Evolutionary conservation across 2,888 invertebrate species (phyloP).

Genomic region (Lymantria monacha): DNA sequence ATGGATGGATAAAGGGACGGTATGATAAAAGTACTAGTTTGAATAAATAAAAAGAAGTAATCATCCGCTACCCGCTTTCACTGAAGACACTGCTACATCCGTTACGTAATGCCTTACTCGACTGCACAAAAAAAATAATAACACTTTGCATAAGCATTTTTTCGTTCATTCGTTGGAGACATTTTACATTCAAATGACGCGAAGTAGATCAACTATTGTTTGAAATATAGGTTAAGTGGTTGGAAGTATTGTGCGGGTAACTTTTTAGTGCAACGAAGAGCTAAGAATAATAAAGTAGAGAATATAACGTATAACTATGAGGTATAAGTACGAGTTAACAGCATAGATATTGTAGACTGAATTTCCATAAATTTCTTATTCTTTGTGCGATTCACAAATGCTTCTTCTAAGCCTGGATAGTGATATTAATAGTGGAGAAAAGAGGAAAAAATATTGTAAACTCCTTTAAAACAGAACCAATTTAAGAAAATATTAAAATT

Average conservation of each 20-base stretch:
- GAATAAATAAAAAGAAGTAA: neutral
- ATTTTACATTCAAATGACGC: conserved; percentile 59
- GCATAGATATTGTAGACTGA: too few relatives aligned
- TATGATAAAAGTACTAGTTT: too few relatives aligned
- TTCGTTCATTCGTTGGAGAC: conserved; percentile 50
- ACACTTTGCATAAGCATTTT: conserved; percentile 79
- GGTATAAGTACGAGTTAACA: too few relatives aligned
- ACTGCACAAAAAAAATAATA: conserved; percentile 70
- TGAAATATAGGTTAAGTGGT: conserved; percentile 49
- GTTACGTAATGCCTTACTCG: conserved; percentile 45
- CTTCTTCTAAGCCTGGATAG: too few relatives aligned
- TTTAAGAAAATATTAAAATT: too few relatives aligned
- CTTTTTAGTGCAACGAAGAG: conserved; percentile 23
- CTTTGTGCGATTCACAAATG: too few relatives aligned
- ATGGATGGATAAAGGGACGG: too few relatives aligned
- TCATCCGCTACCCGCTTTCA: conserved; percentile 34
- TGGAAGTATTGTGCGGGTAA: conserved; percentile 31
- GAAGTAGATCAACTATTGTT: conserved; percentile 45
- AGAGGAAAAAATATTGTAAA: too few relatives aligned
- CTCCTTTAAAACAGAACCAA: too few relatives aligned
- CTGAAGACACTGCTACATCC: conserved; percentile 37
- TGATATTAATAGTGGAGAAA: too few relatives aligned
- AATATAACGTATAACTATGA: too few relatives aligned
- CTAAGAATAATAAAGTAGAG: neutral
- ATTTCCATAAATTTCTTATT: too few relatives aligned